Conservation (phyloP, 2,888 invertebrate species). For the Amblyjoppa proteus region DNA sequence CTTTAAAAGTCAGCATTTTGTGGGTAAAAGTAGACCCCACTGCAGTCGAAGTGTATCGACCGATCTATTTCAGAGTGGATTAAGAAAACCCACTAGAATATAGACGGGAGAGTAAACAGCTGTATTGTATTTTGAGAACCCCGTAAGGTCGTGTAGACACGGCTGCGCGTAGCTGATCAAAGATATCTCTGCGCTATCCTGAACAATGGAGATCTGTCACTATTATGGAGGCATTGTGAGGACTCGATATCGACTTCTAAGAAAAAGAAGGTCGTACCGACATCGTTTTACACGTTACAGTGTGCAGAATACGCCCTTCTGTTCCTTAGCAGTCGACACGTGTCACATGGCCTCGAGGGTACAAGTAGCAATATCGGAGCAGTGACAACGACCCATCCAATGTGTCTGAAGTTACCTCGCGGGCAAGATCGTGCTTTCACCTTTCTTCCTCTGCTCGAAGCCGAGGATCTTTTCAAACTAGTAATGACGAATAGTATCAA, state of each 20-base stretch:
- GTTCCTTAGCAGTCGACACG: too few relatives aligned
- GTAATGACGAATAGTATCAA: too few relatives aligned
- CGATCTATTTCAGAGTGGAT: not conserved
- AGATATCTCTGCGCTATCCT: conserved; percentile 77
- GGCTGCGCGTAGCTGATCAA: conserved; percentile 68
- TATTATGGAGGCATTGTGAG: conserved; percentile 81
- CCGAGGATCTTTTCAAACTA: too few relatives aligned
- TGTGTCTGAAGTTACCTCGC: conserved; percentile 44
- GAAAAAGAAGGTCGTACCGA: too few relatives aligned
- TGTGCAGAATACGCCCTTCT: too few relatives aligned
- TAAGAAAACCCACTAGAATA: not conserved
- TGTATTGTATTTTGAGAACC: conserved; percentile 36
- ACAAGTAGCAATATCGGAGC: conserved; percentile 82
- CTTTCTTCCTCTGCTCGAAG: conserved; percentile 44
- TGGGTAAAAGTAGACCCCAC: too few relatives aligned
- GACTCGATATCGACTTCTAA: conserved; percentile 73
- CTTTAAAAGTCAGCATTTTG: too few relatives aligned
- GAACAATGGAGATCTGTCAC: conserved; percentile 81
- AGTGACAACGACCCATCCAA: conserved; percentile 54
- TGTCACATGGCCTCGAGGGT: conserved; percentile 80
- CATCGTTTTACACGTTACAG: too few relatives aligned
- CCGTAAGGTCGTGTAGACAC: conserved; percentile 40
- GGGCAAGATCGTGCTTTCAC: conserved; percentile 36
- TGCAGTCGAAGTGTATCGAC: not conserved
- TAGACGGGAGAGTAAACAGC: conserved; percentile 46